Base-by-base conservation (phyloP, 2,113 vertebrate genomes). In the Ctenomys sociabilis region DNA sequence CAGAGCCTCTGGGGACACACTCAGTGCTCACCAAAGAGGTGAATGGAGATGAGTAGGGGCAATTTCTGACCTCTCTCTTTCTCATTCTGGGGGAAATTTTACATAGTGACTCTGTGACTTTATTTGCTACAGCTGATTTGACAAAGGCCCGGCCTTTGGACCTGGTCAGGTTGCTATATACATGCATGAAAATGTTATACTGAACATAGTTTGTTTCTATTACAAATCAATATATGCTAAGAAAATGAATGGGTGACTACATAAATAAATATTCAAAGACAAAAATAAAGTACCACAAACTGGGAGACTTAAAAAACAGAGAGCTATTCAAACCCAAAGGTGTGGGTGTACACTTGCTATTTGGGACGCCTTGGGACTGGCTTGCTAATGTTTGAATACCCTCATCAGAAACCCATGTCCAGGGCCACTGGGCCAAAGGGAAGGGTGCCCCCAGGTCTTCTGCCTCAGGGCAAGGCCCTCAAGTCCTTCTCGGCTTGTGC, bases 11-110 rank as follows among this genome's bases (percentile, higher is more conserved):
- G 43, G n/a, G 40, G 6, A 21, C 13, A 30, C 4, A 54, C 2
- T 7, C 28, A 7, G 3, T 7, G 11, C 24, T 57, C 43, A 2
- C 82, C 45, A 26, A 0, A 3, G 68, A 49, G 21, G 5, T n/a
- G 45, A 80, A 30, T 24, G 17, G 32, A 4, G 12, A 80, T 28
- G 68, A 13, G 1, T 32, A 26, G 73, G 5, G 81, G 24, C 7
- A 2, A 45, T 40, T 54, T 88, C 35, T 49, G 7, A 49, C 17
- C 43, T 78, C 75, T 59, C 40, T 75, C 43, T 64, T 93, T 83
- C 32, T 75, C 64, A 40, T 32, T 86, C 35, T 14, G 7, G 17
- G 17, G 63, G 1, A 28, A 57, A 8, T 16, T 3, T 64, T 85
- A 28, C 26, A 35, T 1, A 30, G 16, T 45, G 16, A 26, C 4